Evolutionary conservation across 2,797 vertebrate species (phyloP).

Genomic region (Leptatherina wallacei): DNA sequence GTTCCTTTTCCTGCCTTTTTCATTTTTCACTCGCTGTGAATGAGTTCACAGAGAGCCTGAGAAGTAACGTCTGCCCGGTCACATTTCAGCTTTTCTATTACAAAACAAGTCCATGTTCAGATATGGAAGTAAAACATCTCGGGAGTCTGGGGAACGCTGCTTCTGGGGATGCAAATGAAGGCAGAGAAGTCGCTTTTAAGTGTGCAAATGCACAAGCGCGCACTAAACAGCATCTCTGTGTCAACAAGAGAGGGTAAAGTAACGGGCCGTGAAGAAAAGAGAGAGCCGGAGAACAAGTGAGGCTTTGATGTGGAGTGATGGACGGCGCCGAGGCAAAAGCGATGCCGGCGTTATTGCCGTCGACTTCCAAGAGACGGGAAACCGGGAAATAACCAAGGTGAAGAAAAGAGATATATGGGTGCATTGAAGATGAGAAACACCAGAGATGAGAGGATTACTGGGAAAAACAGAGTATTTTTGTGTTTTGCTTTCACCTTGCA

Average conservation of each 20-base stretch:
- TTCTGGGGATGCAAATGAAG: slow-evolving; percentile 68
- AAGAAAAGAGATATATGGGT: slow-evolving; percentile 10
- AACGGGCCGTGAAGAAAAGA: slow-evolving; percentile 63
- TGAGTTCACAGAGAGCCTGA: slow-evolving; percentile 33
- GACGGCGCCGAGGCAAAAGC: slow-evolving; percentile 45
- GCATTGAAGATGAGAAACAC: slow-evolving; percentile 11
- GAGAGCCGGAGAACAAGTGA: slow-evolving; percentile 61
- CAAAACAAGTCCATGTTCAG: slow-evolving; percentile 23
- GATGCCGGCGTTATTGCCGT: slow-evolving; percentile 40
- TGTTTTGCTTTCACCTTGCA: slow-evolving; percentile 13
- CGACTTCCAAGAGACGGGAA: slow-evolving; percentile 34
- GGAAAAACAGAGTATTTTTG: slow-evolving; percentile 25
- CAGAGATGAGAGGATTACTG: slow-evolving; percentile 28
- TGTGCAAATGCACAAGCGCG: slow-evolving; percentile 12
- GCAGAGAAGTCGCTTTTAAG: slow-evolving; percentile 58
- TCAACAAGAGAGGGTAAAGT: slow-evolving; percentile 64
- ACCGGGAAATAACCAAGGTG: slow-evolving; percentile 37
- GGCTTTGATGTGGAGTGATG: slow-evolving; percentile 73
- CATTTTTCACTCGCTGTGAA: slow-evolving; percentile 29
- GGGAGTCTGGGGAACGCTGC: slow-evolving; percentile 32
- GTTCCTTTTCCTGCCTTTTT: slow-evolving; percentile 8
- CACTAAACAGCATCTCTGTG: slow-evolving; percentile 50
- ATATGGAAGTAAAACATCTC: slow-evolving; percentile 50
- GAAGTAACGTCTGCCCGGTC: slow-evolving; percentile 43
- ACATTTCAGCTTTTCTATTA: slow-evolving; percentile 28